Conservation (phyloP, 2,113 vertebrate genomes). For the Cromileptes altivelis region DNA sequence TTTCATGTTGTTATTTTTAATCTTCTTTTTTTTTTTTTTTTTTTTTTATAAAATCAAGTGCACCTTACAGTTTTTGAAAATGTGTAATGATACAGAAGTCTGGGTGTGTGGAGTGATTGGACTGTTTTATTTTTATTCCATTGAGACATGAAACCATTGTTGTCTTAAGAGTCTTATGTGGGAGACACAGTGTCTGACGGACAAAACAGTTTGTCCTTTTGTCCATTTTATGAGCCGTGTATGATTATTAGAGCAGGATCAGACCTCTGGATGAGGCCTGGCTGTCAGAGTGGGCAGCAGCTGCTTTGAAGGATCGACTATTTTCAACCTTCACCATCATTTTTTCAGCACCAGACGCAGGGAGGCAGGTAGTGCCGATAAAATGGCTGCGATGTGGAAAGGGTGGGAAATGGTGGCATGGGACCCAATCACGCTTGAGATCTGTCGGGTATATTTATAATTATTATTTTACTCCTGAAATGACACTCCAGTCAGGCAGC, state of each 20-base stretch:
- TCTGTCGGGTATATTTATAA: background rate
- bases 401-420: no score
- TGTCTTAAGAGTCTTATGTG: constrained; percentile 14
- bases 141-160: constrained; percentile 1
- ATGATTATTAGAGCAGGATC: background rate
- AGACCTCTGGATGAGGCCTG: background rate
- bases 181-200: background rate
- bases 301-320: background rate
- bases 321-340: background rate
- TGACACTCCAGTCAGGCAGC: background rate
- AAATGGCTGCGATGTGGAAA: background rate
- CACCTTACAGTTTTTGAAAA: constrained; percentile 15
- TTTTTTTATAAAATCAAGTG: constrained; percentile 14
- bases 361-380: no score
- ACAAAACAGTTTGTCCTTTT: background rate
- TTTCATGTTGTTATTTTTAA: background rate
- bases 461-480: background rate
- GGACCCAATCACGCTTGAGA: background rate
- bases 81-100: background rate
- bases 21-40: background rate
- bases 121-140: background rate
- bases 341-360: background rate
- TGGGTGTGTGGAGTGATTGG: background rate
- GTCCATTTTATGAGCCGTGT: background rate
- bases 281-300: no score